Evolutionary conservation across 2,888 invertebrate genomes (phyloP), one percentile per base, ranked within the genome.

Genomic region (Erebia aethiops): DNA sequence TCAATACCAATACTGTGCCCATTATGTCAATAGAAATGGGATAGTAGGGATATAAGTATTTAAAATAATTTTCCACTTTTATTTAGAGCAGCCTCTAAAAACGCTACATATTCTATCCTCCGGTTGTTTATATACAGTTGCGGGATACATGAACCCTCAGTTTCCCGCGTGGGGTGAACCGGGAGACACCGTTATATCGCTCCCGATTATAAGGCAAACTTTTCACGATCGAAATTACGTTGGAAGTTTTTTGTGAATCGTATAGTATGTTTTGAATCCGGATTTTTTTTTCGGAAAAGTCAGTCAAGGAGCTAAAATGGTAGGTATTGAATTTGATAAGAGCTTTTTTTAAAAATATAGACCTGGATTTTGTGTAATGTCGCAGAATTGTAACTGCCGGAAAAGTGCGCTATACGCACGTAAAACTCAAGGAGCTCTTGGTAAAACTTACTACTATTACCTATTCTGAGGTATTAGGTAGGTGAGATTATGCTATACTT

Each of bases 101-200:
- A 18, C 69, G 54, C 26, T 54, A 63, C 41, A 67, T 77, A 67
- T 71, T 67, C 80, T 80, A 68, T 76, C 69, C 46, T 69, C 75
- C 72, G 68, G 76, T 80, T 83, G 85, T 86, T 86, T 87, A 87
- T 87, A 89, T 83, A 81, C 82, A 76, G 81, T 79, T 78, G 80
- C 79, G 73, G 74, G 77, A 77, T 76, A 76, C 73, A 71, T 60
- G 77, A 78, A 77, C 83, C 85, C 84, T 86, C 88, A 90, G 91
- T 91, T 70, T 78, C 80, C 79, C 87, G 84, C 84, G 87, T 79
- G 83, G 84, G 80, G 80, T 82, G 81, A 82, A 65, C 72, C 60
- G 75, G 73, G 72, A 78, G 80, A 66, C 72, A 75, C 74, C 73
- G 74, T 68, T 76, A 71, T 75, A 75, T 41, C 49, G 64, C 18